phyloP scores from a whole-genome alignment of 2,113 vertebrate species.

The Urocynchramus pylzowi region DNA sequence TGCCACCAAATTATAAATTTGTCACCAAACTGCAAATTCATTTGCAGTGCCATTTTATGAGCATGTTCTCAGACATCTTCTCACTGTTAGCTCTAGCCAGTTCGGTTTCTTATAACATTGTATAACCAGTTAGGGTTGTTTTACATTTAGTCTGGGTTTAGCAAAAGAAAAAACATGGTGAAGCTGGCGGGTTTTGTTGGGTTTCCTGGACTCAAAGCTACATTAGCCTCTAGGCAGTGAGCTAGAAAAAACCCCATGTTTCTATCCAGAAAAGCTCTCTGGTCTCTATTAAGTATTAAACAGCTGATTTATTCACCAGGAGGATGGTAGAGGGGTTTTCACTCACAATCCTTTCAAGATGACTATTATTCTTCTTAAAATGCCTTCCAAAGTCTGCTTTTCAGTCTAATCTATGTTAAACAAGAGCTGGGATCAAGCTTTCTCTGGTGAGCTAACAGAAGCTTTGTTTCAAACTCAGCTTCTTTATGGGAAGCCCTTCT shows the following conservation, averaged over 20 bases:
- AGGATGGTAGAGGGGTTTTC: neutral
- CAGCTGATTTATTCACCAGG: neutral
- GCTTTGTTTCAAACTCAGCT: neutral
- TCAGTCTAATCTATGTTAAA: neutral
- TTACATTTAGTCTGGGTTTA: neutral
- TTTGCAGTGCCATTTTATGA: neutral
- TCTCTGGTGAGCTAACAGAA: neutral
- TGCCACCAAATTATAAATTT: neutral
- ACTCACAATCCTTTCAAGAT: neutral
- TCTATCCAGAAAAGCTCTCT: neutral
- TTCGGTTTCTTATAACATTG: neutral
- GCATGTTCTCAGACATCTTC: neutral
- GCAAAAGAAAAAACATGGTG: neutral
- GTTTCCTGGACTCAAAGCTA: neutral
- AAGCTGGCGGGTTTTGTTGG: fast-evolving
- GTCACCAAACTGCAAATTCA: neutral
- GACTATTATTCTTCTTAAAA: neutral
- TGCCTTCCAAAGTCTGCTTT: neutral
- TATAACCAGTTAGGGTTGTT: neutral
- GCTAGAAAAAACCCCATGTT: neutral
- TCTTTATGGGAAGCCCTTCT: neutral
- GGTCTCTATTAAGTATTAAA: neutral
- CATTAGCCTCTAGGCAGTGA: neutral
- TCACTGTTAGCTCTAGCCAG: neutral
- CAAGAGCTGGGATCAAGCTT: neutral